phyloP scores from a whole-genome alignment of 2,797 vertebrate genomes.

The Linurgus olivaceus region DNA sequence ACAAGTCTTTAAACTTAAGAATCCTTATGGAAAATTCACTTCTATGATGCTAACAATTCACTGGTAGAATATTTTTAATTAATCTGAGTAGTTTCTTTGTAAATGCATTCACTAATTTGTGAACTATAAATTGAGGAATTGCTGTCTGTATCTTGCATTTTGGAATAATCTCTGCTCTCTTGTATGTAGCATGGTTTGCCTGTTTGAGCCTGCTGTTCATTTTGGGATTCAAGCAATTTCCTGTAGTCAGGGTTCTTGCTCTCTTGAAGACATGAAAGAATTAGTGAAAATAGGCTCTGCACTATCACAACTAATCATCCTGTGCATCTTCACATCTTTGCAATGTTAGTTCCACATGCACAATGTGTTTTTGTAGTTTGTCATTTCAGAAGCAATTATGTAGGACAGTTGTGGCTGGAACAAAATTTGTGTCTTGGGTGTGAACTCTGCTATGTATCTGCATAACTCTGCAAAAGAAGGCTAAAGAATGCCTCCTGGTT shows the following conservation, averaged over 20 bases:
- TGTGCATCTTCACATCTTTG: neutral
- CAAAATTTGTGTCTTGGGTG: neutral
- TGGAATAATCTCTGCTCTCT: neutral
- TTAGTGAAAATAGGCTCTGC: neutral
- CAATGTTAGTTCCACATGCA: neutral
- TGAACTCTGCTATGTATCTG: neutral
- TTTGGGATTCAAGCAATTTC: neutral
- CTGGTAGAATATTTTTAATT: neutral
- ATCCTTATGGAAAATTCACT: neutral
- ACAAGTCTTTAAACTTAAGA: neutral
- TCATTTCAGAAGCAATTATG: neutral
- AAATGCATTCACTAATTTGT: neutral
- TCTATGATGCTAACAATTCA: neutral
- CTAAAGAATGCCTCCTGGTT: neutral
- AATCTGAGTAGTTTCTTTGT: neutral
- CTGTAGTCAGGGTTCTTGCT: neutral
- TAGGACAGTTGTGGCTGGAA: neutral
- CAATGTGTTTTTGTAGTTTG: neutral
- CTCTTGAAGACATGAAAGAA: neutral
- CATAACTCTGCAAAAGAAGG: neutral
- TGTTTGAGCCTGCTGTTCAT: neutral
- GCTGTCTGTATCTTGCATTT: neutral
- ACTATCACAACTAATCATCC: neutral
- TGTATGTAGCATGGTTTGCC: neutral
- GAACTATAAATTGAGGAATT: neutral